phyloP scores from a whole-genome alignment of 2,888 invertebrate genomes.

The Standfussiana lucernea region DNA sequence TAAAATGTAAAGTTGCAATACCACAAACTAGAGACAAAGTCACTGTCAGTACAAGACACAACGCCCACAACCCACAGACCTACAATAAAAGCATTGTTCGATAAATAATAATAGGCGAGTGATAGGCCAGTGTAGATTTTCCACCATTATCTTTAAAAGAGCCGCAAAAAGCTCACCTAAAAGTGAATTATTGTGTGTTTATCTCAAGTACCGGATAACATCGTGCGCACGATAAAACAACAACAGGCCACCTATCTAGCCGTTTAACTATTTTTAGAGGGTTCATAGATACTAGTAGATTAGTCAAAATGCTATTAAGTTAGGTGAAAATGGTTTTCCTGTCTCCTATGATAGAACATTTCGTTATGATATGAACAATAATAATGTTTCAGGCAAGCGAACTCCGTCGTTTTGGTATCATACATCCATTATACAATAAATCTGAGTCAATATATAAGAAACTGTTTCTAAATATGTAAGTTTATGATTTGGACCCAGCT shows the following conservation, averaged over 20 bases:
- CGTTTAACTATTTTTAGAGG: conserved; percentile 55
- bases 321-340: conserved; percentile 25
- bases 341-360: conserved; percentile 29
- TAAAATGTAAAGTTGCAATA: neutral
- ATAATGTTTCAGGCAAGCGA: neutral
- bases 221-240: conserved; percentile 56
- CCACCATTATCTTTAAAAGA: conserved; percentile 69
- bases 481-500: no score
- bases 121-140: conserved; percentile 55
- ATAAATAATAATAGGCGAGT: conserved; percentile 59
- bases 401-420: no score
- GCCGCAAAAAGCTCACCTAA: conserved; percentile 71
- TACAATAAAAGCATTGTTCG: conserved; percentile 64
- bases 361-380: neutral
- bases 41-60: neutral
- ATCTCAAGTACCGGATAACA: conserved; percentile 66
- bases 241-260: conserved; percentile 65
- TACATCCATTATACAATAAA: neutral
- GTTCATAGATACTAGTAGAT: conserved; percentile 56
- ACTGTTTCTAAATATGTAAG: no score
- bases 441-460: no score
- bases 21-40: neutral
- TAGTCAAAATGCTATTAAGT: conserved; percentile 32
- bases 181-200: conserved; percentile 71
- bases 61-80: conserved; percentile 16